phyloP scores from a whole-genome alignment of 1,140 invertebrate species.

The Venturia canescens region DNA sequence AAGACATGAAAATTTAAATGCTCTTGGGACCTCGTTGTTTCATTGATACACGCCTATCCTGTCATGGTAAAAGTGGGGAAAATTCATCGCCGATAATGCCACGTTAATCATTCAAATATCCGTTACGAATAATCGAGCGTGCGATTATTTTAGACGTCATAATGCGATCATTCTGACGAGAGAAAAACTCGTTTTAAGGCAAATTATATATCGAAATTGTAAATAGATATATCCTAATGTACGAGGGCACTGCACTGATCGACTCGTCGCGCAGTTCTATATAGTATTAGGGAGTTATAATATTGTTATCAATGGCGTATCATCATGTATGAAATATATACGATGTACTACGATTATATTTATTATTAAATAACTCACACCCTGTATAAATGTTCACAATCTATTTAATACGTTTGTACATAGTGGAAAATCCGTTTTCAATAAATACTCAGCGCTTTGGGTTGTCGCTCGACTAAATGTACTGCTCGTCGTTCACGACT shows the following conservation, averaged over 20 bases:
- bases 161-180: not conserved
- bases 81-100: not conserved
- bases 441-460: slow-evolving; percentile 70
- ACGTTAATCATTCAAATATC: not conserved
- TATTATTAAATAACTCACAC: slow-evolving; percentile 41
- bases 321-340: slow-evolving; percentile 38
- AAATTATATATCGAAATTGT: slow-evolving; percentile 2
- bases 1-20: slow-evolving; percentile 24
- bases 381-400: slow-evolving; percentile 68
- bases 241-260: not conserved
- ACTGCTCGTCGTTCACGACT: slow-evolving; percentile 7
- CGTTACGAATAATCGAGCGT: no score
- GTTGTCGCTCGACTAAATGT: slow-evolving; percentile 50
- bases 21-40: slow-evolving; percentile 38
- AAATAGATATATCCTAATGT: slow-evolving; percentile 30
- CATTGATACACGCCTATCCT: slow-evolving; percentile 19
- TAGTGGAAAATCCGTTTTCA: slow-evolving; percentile 65
- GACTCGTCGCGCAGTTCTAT: not conserved
- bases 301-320: slow-evolving; percentile 67
- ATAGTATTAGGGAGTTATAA: slow-evolving; percentile 50
- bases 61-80: not conserved
- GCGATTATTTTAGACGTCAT: no score
- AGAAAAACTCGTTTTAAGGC: not conserved
- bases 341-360: slow-evolving; percentile 39
- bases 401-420: slow-evolving; percentile 71